Evolutionary conservation across 2,113 vertebrate species (phyloP), one percentile per base, ranked within the genome.

Genomic region (Ochotona princeps): DNA sequence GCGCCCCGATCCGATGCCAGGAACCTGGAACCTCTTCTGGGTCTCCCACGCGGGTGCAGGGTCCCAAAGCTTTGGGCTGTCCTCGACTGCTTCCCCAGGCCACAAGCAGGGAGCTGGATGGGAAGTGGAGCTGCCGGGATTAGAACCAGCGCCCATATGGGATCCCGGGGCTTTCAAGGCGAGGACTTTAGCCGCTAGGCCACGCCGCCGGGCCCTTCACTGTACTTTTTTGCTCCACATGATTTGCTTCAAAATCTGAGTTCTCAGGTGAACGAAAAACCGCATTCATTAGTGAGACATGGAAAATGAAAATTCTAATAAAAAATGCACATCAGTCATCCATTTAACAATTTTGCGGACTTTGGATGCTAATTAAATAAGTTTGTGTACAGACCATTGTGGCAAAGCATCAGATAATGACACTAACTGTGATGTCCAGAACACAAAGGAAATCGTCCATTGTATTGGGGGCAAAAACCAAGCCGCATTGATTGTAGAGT

Each of bases 271-370:
- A 83, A 25, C 15, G 83, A 93, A 93, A n/a, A 9, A 4, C 44
- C 65, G 9, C 5, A 86, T 80, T 83, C 61, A 47, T 78, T 32
- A 67, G 47, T 66, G 74, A 32, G 4, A 63, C 60, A 70, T 3
- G 10, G 28, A 79, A 90, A 76, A 54, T 32, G 20, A 82, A 80
- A 94, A 75, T 49, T 79, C 61, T 87, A 89, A 89, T 94, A 81
- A 93, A 82, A 91, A 92, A 65, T 66, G 23, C 72, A 35, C 30
- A 83, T 25, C 32, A 65, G 44, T 65, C 60, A 87, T 13, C 15
- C 30, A 69, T 66, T 87, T 92, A n/a, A 20, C 23, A 72, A 12
- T 72, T 83, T 89, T 67, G 51, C 8, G 82, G 26, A 1, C 0
- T 51, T 60, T 80, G 35, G 63, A 67, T 44, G 28, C 49, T 91